These are phyloP conservation scores for Sinella curviseta DNA, from an alignment of 1,140 invertebrate species.

Conservation along the genomic window DNA sequence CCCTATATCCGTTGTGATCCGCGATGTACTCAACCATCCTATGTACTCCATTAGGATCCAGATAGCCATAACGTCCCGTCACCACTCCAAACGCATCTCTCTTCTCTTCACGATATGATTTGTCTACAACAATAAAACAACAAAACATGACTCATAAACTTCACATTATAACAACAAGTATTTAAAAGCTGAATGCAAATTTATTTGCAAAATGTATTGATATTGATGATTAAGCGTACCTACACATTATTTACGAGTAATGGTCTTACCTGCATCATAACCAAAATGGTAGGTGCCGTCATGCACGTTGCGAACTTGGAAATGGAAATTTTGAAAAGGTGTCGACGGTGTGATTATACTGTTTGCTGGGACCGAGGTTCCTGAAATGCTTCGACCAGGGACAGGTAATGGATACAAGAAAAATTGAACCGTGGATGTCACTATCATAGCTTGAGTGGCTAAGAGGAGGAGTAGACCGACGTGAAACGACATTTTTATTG, in stretches of 20 bases:
- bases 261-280: conserved; percentile 19
- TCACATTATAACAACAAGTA: not conserved
- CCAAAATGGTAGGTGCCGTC: not conserved
- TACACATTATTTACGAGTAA: no score
- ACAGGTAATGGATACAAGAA: conserved; percentile 7
- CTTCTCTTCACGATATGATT: conserved; percentile 50
- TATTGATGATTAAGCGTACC: no score
- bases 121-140: not conserved
- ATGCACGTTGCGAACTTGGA: not conserved
- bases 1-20: conserved; percentile 49
- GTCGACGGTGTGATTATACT: no score
- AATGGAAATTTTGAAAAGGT: conserved; percentile 5
- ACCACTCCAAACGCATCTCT: conserved; percentile 44
- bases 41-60: conserved; percentile 49
- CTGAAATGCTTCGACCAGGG: not conserved
- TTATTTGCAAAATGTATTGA: no score
- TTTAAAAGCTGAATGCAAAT: not conserved
- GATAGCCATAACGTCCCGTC: conserved; percentile 50
- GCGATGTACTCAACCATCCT: conserved; percentile 50
- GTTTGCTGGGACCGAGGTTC: not conserved
- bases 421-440: not conserved
- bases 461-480: not conserved
- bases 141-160: conserved; percentile 11
- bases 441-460: not conserved
- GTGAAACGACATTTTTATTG: not conserved